Percentiles rank a stretch among this genome's conserved stretches.
Evolutionary conservation across 1,140 invertebrate genomes (phyloP).

Genomic region (Idris sp.): DNA sequence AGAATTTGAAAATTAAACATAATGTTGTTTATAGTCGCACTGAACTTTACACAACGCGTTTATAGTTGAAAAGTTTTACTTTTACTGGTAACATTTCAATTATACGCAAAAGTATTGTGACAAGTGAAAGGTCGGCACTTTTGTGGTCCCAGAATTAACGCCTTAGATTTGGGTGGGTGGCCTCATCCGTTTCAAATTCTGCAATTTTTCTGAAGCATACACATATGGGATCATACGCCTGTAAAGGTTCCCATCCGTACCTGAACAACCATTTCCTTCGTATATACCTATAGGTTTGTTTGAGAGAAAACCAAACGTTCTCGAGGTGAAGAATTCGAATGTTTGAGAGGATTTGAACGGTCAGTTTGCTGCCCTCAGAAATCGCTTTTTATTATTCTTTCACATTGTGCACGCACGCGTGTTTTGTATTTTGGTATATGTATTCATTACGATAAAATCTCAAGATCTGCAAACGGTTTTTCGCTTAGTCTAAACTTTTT

Average conservation of each 20-base stretch:
- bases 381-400: constrained; percentile 19
- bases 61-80: too few species aligned
- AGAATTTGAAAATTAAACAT: too few species aligned
- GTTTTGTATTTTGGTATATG: constrained; percentile 5
- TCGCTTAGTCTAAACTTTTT: too few species aligned
- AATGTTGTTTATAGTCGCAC: too few species aligned
- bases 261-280: too few species aligned
- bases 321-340: constrained; percentile 5
- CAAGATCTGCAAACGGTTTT: too few species aligned
- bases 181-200: constrained; percentile 18
- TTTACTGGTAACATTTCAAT: constrained; percentile 27
- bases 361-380: constrained; percentile 8
- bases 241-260: constrained; percentile 21
- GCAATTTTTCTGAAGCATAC: constrained; percentile 12
- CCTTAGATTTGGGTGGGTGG: constrained; percentile 21
- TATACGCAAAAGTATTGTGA: constrained; percentile 13
- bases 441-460: constrained; percentile 1
- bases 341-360: constrained; percentile 8
- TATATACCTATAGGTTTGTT: not conserved
- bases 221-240: constrained; percentile 31
- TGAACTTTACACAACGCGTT: too few species aligned
- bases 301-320: constrained; percentile 23
- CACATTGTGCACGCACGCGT: constrained; percentile 10
- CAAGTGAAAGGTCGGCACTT: constrained; percentile 13
- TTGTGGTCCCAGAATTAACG: constrained; percentile 13